Conservation (phyloP, 2,797 vertebrate genomes). For the Rhynchonycteris naso region DNA sequence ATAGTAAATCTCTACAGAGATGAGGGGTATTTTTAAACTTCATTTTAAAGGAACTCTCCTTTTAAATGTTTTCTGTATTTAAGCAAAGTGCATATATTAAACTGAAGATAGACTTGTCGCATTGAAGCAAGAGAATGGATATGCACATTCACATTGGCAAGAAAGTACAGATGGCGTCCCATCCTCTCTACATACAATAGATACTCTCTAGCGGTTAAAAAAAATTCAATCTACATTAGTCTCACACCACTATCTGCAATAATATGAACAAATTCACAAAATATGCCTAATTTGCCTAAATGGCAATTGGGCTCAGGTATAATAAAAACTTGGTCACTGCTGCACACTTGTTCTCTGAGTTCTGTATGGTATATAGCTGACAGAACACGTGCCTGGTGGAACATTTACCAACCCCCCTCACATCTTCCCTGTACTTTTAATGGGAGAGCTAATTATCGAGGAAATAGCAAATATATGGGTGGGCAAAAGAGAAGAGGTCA, state of each 20-base stretch:
- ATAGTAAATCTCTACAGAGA: not conserved
- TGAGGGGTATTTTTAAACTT: not conserved
- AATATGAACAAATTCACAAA: not conserved
- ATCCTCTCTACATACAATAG: no score
- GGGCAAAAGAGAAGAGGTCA: not conserved
- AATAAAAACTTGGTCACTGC: not conserved
- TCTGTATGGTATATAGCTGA: not conserved
- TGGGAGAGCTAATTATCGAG: not conserved
- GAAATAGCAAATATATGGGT: not conserved
- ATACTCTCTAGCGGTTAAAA: not conserved
- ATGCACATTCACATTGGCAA: no score
- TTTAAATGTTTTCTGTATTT: constrained; percentile 1
- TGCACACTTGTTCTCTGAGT: not conserved
- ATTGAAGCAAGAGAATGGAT: not conserved
- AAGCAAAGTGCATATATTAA: not conserved
- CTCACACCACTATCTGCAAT: not conserved
- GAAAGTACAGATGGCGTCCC: no score
- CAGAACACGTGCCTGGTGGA: not conserved
- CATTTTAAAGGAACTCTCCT: not conserved
- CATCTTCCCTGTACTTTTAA: not conserved
- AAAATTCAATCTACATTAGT: not conserved
- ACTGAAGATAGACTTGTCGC: not conserved
- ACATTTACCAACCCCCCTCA: not conserved
- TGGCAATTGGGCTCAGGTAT: not conserved
- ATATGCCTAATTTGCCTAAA: not conserved